Evolutionary conservation across 2,113 vertebrate genomes (phyloP).

Genomic region (Sphyrna mokarran): DNA sequence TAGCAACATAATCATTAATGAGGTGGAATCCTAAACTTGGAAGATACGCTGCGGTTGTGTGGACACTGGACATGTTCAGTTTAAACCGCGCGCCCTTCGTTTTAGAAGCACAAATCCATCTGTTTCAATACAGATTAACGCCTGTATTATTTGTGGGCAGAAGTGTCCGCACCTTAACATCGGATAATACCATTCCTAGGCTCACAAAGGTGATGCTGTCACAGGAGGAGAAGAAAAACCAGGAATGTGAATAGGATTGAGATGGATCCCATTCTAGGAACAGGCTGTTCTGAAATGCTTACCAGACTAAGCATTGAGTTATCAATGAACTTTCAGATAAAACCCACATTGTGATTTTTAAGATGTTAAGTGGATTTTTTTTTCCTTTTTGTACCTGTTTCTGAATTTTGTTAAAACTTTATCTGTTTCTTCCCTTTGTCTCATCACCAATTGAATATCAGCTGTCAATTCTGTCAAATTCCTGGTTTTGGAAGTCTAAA

Average conservation of each 20-base stretch:
- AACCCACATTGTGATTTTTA: too few relatives aligned
- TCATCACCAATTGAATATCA: neutral
- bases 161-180: neutral
- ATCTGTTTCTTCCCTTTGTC: neutral
- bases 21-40: neutral
- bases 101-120: neutral
- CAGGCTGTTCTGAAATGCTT: neutral
- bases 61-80: neutral
- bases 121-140: neutral
- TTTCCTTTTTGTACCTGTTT: neutral
- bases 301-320: neutral
- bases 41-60: neutral
- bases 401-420: neutral
- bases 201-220: neutral
- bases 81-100: neutral
- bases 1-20: neutral
- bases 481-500: neutral
- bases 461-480: neutral
- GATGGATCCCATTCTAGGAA: neutral
- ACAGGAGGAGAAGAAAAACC: neutral
- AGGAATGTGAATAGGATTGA: neutral
- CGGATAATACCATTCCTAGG: neutral
- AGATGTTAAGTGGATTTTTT: neutral
- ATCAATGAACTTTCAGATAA: too few relatives aligned
- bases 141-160: too few relatives aligned